phyloP scores from a whole-genome alignment of 2,888 invertebrate genomes.

The Trissoscelio sp. region DNA sequence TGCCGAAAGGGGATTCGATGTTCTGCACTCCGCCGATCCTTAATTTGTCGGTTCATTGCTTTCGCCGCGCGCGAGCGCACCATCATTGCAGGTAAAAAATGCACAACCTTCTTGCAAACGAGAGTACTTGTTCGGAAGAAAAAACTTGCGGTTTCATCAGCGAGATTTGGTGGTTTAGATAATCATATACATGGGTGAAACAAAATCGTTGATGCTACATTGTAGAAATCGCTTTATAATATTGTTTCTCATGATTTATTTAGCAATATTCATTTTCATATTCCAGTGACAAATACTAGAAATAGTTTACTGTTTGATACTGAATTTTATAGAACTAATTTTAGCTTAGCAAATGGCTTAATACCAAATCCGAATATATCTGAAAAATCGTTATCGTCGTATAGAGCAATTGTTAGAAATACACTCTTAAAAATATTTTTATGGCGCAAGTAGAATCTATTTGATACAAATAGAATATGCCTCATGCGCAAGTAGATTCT shows the following conservation, averaged over 20 bases:
- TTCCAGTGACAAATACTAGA: no score
- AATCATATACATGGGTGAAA: slow-evolving; percentile 19
- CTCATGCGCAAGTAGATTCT: no score
- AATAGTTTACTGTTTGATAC: no score
- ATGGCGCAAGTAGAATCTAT: no score
- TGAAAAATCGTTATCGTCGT: no score
- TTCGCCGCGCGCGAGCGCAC: slow-evolving; percentile 33
- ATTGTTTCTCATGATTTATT: not conserved
- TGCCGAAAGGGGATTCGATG: slow-evolving; percentile 68
- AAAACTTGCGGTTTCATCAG: slow-evolving; percentile 32
- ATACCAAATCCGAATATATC: no score
- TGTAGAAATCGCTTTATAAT: not conserved
- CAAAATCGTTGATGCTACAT: not conserved
- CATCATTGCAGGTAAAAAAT: slow-evolving; percentile 42
- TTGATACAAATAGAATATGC: no score
- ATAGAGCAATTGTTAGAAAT: no score
- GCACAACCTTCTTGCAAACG: slow-evolving; percentile 35
- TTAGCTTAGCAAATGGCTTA: no score
- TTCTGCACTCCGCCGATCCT: slow-evolving; percentile 56
- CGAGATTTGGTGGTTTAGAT: slow-evolving; percentile 19
- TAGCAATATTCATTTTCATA: not conserved
- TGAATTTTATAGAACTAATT: no score
- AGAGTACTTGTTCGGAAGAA: slow-evolving; percentile 14
- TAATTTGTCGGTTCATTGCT: slow-evolving; percentile 68
- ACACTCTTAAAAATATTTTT: no score